These are phyloP conservation scores for Petrocephalus schoutedeni DNA, from an alignment of 2,797 vertebrate species.

Conservation along the genomic window DNA sequence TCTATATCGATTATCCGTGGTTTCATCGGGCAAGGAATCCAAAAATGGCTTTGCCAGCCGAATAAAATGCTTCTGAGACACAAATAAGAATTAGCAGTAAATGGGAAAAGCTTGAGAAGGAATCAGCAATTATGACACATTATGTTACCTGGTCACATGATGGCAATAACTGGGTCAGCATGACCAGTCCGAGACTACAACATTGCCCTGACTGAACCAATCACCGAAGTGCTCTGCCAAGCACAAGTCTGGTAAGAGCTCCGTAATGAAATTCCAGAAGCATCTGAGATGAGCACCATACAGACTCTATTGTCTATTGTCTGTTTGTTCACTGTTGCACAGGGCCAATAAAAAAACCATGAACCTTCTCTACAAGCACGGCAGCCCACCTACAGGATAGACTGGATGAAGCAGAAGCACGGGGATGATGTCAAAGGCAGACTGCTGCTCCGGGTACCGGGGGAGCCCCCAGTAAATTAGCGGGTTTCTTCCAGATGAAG, in stretches of 20 bases:
- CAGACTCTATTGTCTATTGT: not conserved
- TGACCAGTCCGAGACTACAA: not conserved
- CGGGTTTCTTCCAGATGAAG: constrained; percentile 30
- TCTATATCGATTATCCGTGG: not conserved
- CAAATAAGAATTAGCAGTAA: not conserved
- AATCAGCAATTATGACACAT: not conserved
- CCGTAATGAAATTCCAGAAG: not conserved
- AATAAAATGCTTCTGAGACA: not conserved
- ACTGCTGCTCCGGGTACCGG: not conserved
- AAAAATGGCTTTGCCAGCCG: not conserved
- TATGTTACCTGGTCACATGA: not conserved
- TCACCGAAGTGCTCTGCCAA: not conserved
- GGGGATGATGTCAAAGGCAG: not conserved
- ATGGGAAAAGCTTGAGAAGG: not conserved
- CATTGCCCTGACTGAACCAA: not conserved
- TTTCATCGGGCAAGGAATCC: not conserved
- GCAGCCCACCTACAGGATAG: not conserved
- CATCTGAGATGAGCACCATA: not conserved
- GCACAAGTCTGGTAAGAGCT: not conserved
- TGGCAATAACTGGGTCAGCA: not conserved
- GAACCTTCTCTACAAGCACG: not conserved
- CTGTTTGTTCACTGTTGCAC: not conserved
- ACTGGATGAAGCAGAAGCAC: not conserved
- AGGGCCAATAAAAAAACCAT: not conserved
- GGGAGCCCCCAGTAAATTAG: constrained; percentile 33